phyloP scores from a whole-genome alignment of 2,888 invertebrate genomes.

The Mythimna impura region DNA sequence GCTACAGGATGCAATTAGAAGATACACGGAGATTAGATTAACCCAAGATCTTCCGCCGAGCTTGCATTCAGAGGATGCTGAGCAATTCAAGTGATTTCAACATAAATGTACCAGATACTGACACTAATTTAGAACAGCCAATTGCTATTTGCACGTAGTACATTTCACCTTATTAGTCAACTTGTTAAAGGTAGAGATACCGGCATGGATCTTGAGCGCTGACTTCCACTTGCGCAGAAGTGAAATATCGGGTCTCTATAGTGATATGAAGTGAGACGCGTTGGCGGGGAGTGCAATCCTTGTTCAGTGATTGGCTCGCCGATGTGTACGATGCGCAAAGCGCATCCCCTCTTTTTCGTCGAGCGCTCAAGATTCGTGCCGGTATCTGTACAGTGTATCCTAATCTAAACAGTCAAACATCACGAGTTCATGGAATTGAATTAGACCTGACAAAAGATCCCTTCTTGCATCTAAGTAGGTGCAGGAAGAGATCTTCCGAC shows the following conservation, averaged over 20 bases:
- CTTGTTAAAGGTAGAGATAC: neutral
- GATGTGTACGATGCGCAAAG: too few relatives aligned
- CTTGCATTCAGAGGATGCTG: slow-evolving; percentile 47
- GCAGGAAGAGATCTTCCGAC: neutral
- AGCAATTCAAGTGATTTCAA: slow-evolving; percentile 40
- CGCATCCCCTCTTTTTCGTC: too few relatives aligned
- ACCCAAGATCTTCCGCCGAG: slow-evolving; percentile 46
- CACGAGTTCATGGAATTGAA: neutral
- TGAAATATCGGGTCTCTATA: too few relatives aligned
- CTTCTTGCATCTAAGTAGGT: neutral
- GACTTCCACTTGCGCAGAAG: too few relatives aligned
- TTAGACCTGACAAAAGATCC: neutral
- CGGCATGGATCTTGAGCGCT: too few relatives aligned
- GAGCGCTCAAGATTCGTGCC: too few relatives aligned
- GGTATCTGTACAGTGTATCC: neutral
- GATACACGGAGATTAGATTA: slow-evolving; percentile 61
- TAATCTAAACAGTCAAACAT: neutral
- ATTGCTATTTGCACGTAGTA: slow-evolving; percentile 28
- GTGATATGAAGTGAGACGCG: too few relatives aligned
- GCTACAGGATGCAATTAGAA: slow-evolving; percentile 61
- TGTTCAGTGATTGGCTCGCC: too few relatives aligned
- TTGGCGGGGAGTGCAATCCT: too few relatives aligned
- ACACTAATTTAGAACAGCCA: slow-evolving; percentile 42
- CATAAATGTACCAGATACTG: slow-evolving; percentile 36
- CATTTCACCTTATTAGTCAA: slow-evolving; percentile 25